Base-by-base conservation (phyloP, 2,797 vertebrate species). In the Enteromius thamalakanensis region DNA sequence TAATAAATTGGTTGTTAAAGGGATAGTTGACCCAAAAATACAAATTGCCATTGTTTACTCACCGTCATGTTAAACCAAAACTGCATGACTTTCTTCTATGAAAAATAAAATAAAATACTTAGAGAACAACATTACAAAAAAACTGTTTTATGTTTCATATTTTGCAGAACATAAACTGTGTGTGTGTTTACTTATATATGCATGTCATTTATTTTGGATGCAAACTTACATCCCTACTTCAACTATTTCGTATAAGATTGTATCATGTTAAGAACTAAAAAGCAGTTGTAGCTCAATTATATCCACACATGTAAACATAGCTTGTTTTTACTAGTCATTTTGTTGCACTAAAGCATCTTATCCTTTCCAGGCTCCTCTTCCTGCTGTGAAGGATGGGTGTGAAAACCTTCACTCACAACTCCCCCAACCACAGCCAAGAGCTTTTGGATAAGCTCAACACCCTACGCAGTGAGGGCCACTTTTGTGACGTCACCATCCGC, bases 401-500 rank as follows among this genome's bases (percentile, higher is more conserved):
- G 69, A 95, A 96, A 88, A 96, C 95, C 37, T 96, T 96, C 89
- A 95, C 94, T 80, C 96, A 97, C 92, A 97, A 92, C 86, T 96
- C 96, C 85, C 94, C 95, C 89, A 96, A 94, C 67, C 96, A 96
- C 91, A 96, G 96, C 86, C 96, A 96, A 91, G 96, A 96, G 92
- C 95, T 97, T 94, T 92, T 96, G 92, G 95, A 95, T 23, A 96
- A 96, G 90, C 92, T 96, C 71, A 97, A 96, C 87, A 94, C 95
- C 91, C 91, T 96, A 6, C 95, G 96, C 23, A 96, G 96, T 0
- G 96, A 97, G 58, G 95, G 96, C 26, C 96, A 99, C 87, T 96
- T 99, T 51, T 99, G 98, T 37, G 98, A 99, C 23, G 96, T 99
- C 91, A 99, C 97, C 90, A 98, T 99, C 87, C 96, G 98, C 90